Conservation (phyloP, 2,888 invertebrate species). For the Metalampra italica region DNA sequence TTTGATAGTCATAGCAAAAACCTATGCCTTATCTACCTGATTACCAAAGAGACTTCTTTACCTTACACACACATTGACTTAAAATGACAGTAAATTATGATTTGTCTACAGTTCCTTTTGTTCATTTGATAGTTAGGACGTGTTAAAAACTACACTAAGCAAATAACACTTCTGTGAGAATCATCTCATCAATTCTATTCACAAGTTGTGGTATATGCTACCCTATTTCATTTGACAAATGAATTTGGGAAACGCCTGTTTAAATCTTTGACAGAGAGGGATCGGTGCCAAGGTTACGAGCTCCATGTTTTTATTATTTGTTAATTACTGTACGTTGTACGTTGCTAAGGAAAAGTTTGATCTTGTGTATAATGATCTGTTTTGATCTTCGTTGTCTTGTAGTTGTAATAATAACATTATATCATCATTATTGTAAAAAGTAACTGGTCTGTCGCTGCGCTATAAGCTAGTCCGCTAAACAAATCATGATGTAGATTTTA, state of each 20-base stretch:
- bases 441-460: too few species aligned
- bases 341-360: slow-evolving; percentile 3
- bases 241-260: slow-evolving; percentile 43
- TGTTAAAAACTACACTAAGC: slow-evolving; percentile 1
- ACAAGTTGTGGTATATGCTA: slow-evolving; percentile 23
- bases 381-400: too few species aligned
- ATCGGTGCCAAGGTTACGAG: slow-evolving; percentile 45
- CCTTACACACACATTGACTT: slow-evolving; percentile 1
- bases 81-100: slow-evolving; percentile 23
- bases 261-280: slow-evolving; percentile 41
- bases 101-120: slow-evolving; percentile 21
- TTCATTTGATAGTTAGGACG: slow-evolving; percentile 22
- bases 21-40: too few species aligned
- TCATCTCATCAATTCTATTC: slow-evolving; percentile 13
- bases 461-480: too few species aligned
- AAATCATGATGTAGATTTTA: too few species aligned
- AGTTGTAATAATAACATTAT: too few species aligned
- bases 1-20: too few species aligned
- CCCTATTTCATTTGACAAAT: slow-evolving; percentile 44
- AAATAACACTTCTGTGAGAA: slow-evolving; percentile 8
- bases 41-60: neutral
- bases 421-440: too few species aligned
- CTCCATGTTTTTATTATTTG: slow-evolving; percentile 6
- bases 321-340: neutral
- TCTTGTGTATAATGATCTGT: neutral